Conservation (phyloP, 1,140 invertebrate species). For the Heterodera carotae region DNA sequence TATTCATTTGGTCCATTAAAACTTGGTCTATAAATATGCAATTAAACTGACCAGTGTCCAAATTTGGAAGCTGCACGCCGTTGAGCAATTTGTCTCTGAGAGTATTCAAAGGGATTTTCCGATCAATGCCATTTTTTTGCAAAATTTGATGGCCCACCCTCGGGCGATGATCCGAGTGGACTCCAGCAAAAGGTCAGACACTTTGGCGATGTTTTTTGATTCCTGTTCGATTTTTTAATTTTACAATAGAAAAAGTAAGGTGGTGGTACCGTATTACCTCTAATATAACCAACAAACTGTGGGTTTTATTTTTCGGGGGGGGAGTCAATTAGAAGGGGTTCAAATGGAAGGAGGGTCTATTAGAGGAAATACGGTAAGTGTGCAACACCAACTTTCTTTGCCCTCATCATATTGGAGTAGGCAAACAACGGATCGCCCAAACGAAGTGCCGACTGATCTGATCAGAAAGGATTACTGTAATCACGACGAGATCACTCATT, state of each 20-base stretch:
- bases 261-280: too few relatives aligned
- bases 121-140: too few relatives aligned
- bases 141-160: constrained; percentile 37
- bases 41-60: constrained; percentile 21
- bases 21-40: too few relatives aligned
- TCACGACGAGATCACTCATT: too few relatives aligned
- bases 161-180: constrained; percentile 49
- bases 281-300: too few relatives aligned
- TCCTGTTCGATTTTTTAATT: constrained; percentile 28
- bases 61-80: constrained; percentile 34
- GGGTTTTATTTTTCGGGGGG: too few relatives aligned
- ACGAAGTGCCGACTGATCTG: constrained; percentile 47
- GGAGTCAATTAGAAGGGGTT: too few relatives aligned
- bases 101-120: constrained; percentile 21
- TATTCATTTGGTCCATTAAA: background rate
- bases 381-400: background rate
- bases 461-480: constrained; percentile 16
- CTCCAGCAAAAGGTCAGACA: constrained; percentile 53
- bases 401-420: constrained; percentile 36
- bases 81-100: constrained; percentile 44
- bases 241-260: too few relatives aligned
- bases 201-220: constrained; percentile 41
- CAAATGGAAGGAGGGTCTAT: too few relatives aligned
- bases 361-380: background rate
- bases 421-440: constrained; percentile 54